Percentiles rank a stretch among this genome's conserved stretches.
Evolutionary conservation across 1,140 invertebrate genomes (phyloP).

Genomic region (Drosophila tristis): DNA sequence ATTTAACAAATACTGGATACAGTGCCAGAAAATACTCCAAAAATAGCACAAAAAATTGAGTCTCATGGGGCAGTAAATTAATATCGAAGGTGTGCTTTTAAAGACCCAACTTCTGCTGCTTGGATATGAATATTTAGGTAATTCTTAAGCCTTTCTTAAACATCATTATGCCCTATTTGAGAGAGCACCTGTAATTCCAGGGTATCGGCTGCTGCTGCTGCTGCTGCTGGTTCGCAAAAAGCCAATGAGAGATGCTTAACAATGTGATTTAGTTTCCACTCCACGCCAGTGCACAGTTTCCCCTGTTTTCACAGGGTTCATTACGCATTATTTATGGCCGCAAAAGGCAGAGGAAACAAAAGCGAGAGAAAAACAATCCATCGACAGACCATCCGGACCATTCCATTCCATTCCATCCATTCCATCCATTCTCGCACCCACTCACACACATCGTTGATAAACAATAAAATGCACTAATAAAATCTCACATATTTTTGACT

Average conservation of each 20-base stretch:
- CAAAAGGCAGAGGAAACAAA: conserved; percentile 48
- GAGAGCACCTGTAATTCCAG: neutral
- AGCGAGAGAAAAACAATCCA: conserved; percentile 18
- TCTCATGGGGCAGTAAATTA: too few species aligned
- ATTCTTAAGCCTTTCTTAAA: neutral
- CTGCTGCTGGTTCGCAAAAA: conserved; percentile 29
- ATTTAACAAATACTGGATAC: too few species aligned
- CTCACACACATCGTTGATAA: conserved; percentile 28
- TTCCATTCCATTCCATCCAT: too few species aligned
- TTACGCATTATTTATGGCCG: conserved; percentile 73
- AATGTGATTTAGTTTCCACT: conserved; percentile 55
- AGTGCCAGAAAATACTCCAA: too few species aligned
- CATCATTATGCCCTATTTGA: neutral
- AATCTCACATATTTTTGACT: conserved; percentile 71
- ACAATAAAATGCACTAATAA: conserved; percentile 78
- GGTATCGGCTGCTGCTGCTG: neutral
- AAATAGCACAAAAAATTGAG: too few species aligned
- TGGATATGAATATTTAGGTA: too few species aligned
- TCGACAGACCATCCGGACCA: conserved; percentile 6
- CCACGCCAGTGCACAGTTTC: neutral
- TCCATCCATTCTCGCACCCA: conserved; percentile 2
- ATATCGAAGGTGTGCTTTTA: too few species aligned
- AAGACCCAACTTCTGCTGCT: too few species aligned
- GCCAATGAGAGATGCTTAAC: conserved; percentile 39
- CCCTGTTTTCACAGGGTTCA: conserved; percentile 19